These are phyloP conservation scores for Panagrolaimus sp. DNA, from an alignment of 1,140 invertebrate genomes.

Conservation along the genomic window DNA sequence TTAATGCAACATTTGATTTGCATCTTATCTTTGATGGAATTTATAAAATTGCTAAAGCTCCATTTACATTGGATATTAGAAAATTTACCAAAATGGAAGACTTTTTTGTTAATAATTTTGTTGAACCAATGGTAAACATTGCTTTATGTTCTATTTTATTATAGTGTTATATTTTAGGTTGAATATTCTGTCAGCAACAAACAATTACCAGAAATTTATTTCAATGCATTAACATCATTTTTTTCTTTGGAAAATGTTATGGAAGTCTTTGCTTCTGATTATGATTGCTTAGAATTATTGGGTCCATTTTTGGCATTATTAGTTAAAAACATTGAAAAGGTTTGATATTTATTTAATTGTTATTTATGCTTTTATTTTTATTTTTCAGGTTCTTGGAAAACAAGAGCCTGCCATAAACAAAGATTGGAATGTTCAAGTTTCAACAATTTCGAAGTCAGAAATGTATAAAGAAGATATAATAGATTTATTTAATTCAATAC, in stretches of 20 bases:
- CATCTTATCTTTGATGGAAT: background rate
- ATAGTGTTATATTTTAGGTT: background rate
- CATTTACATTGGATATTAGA: background rate
- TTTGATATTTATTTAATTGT: background rate
- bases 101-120: background rate
- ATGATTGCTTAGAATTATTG: background rate
- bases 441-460: constrained; percentile 6
- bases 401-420: background rate
- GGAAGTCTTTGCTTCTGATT: background rate
- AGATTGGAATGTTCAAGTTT: background rate
- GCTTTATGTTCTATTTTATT: background rate
- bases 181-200: background rate
- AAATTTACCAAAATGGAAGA: background rate
- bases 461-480: background rate
- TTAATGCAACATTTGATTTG: background rate
- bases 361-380: background rate
- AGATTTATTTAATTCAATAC: background rate
- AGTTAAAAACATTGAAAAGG: background rate
- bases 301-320: background rate
- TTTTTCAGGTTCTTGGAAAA: background rate
- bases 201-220: background rate
- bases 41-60: background rate
- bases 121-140: background rate
- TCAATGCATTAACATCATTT: background rate
- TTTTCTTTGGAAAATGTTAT: background rate